Evolutionary conservation across 2,113 vertebrate genomes (phyloP), one percentile per base, ranked within the genome.

Genomic region (Ancistrus triradiatus): DNA sequence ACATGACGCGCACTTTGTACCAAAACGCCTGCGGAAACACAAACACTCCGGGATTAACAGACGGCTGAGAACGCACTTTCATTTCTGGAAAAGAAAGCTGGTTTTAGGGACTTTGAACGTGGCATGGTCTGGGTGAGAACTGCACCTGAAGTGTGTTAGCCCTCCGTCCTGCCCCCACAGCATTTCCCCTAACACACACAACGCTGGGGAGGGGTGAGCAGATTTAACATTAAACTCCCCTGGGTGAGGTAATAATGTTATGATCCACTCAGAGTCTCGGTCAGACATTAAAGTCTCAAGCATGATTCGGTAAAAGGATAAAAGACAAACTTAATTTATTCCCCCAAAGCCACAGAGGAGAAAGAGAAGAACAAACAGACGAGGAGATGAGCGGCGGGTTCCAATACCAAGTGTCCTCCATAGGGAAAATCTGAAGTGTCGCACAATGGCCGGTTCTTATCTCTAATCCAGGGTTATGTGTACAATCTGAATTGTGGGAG

Each of bases 1-100:
- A 80, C 96, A 99, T 6, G 95, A 95, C 0, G 95, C 96, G 82
- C 96, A 99, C 91, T 98, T 99, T 31, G 96, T 99, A 72, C 96
- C 96, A 0, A 98, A 99, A 43, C 96, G 93, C 80, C 96, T 99
- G 87, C 72, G 37, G 13, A 68, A 2, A 59, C 11, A 65, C 37
- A 28, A 19, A 68, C n/a, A 60, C 40, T 13, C 24, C n/a, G 14
- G 6, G 21, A 13, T 43, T 43, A 50, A 21, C n/a, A n/a, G n/a
- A n/a, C n/a, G n/a, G n/a, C n/a, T n/a, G n/a, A n/a, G n/a, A n/a
- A n/a, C n/a, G n/a, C n/a, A n/a, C n/a, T n/a, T n/a, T n/a, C n/a
- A n/a, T n/a, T n/a, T n/a, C n/a, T n/a, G n/a, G n/a, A n/a, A n/a
- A n/a, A n/a, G n/a, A n/a, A n/a, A n/a, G n/a, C n/a, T n/a, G n/a